phyloP scores from a whole-genome alignment of 2,113 vertebrate species.

The Pomatorhinus ruficollis region DNA sequence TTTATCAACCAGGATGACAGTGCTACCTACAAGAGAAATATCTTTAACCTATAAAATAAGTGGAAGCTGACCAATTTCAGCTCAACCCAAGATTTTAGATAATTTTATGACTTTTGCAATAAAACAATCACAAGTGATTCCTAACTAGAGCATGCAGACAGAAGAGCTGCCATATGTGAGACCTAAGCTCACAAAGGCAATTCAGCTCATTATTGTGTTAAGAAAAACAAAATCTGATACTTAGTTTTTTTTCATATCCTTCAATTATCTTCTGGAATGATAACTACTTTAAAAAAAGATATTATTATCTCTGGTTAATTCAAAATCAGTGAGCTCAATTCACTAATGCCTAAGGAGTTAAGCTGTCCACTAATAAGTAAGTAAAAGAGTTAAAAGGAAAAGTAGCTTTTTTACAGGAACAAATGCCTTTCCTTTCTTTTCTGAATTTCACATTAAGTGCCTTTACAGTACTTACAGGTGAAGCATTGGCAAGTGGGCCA shows the following conservation, averaged over 20 bases:
- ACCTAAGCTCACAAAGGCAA: background rate
- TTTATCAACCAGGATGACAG: background rate
- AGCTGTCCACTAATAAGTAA: background rate
- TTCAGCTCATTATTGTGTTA: background rate
- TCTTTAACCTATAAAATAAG: background rate
- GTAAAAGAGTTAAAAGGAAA: background rate
- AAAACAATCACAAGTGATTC: background rate
- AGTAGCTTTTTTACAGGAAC: background rate
- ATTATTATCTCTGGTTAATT: background rate
- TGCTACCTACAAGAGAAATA: background rate
- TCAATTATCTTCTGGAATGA: background rate
- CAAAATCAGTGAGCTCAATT: background rate
- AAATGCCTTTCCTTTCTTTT: background rate
- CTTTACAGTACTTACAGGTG: constrained; percentile 72
- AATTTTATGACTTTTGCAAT: background rate
- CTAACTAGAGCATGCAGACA: background rate
- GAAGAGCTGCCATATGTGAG: background rate
- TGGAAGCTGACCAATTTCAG: background rate
- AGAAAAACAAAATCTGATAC: background rate
- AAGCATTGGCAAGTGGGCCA: constrained; percentile 69
- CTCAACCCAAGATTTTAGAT: background rate
- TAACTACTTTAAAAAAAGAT: background rate
- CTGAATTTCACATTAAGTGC: background rate
- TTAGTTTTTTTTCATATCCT: background rate
- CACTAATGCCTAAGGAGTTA: background rate